Percentiles rank a stretch among this genome's conserved stretches.
phyloP scores from a whole-genome alignment of 2,797 vertebrate species.

The Netta rufina region DNA sequence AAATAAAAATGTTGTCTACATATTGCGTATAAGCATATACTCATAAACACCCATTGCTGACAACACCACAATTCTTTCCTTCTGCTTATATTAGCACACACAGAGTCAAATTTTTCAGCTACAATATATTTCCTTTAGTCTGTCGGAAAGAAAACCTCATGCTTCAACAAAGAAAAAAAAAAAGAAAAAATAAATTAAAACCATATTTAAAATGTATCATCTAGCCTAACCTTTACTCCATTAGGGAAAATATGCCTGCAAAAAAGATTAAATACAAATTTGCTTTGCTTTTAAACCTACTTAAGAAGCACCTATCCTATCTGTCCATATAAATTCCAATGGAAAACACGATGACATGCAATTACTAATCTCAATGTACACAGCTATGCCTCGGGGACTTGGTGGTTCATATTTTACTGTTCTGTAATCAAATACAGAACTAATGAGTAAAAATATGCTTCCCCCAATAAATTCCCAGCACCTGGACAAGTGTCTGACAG shows the following conservation, averaged over 20 bases:
- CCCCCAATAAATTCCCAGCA: conserved; percentile 85
- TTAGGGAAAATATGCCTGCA: conserved; percentile 78
- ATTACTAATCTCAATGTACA: conserved; percentile 86
- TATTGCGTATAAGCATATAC: conserved; percentile 46
- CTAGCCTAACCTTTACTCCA: conserved; percentile 79
- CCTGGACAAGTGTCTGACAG: conserved; percentile 86
- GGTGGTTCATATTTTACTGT: conserved; percentile 85
- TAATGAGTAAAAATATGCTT: conserved; percentile 89
- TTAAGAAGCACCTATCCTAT: conserved; percentile 83
- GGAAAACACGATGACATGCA: conserved; percentile 81
- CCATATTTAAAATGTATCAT: conserved; percentile 79
- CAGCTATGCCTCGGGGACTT: conserved; percentile 82
- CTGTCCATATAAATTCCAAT: conserved; percentile 84
- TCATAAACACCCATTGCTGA: conserved; percentile 30
- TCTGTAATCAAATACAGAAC: conserved; percentile 87
- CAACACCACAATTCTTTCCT: conserved; percentile 9
- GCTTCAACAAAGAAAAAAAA: conserved; percentile 60
- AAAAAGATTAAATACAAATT: conserved; percentile 85
- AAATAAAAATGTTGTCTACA: conserved; percentile 57
- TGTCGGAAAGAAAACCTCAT: conserved; percentile 69
- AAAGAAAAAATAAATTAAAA: conserved; percentile 77
- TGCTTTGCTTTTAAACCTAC: conserved; percentile 84
- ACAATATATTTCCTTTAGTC: conserved; percentile 49
- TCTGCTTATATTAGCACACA: conserved; percentile 42
- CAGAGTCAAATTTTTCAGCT: conserved; percentile 44